Evolutionary conservation across 2,888 invertebrate species (phyloP).

Genomic region (Lasius fuliginosus): DNA sequence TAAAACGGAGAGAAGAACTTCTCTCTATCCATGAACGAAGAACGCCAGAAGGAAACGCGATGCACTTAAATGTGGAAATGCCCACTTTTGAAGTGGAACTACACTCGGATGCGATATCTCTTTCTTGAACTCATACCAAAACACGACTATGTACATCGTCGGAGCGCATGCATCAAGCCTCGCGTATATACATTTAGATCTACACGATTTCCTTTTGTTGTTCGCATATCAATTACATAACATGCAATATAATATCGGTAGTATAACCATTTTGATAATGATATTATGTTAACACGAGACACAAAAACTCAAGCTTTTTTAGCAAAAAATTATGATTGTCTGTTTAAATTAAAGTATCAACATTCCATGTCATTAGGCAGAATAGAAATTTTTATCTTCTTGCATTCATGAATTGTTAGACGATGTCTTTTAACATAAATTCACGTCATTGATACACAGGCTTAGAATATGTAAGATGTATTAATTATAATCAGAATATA

Average conservation of each 20-base stretch:
- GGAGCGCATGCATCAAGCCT: not conserved
- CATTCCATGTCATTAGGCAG: not conserved
- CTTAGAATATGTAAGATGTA: not conserved
- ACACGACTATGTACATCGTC: slow-evolving; percentile 7
- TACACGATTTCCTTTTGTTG: not conserved
- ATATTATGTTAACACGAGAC: not conserved
- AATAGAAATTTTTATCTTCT: not conserved
- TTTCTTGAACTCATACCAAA: slow-evolving; percentile 25
- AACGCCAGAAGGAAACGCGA: slow-evolving; percentile 35
- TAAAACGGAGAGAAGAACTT: slow-evolving; percentile 40
- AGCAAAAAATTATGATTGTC: not conserved
- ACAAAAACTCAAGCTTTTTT: not conserved
- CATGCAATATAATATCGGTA: not conserved
- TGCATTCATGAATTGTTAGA: not conserved
- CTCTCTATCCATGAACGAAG: slow-evolving; percentile 3
- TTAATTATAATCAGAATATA: not conserved
- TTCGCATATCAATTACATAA: not conserved
- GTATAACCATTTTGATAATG: not conserved
- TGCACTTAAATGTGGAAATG: slow-evolving; percentile 51
- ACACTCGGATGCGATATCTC: slow-evolving; percentile 28
- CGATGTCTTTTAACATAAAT: not conserved
- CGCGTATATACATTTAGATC: not conserved
- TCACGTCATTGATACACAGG: not conserved
- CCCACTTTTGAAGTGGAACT: slow-evolving; percentile 44
- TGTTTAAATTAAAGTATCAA: not conserved